Evolutionary conservation across 2,888 invertebrate genomes (phyloP).

Genomic region (Chironomus tentans): DNA sequence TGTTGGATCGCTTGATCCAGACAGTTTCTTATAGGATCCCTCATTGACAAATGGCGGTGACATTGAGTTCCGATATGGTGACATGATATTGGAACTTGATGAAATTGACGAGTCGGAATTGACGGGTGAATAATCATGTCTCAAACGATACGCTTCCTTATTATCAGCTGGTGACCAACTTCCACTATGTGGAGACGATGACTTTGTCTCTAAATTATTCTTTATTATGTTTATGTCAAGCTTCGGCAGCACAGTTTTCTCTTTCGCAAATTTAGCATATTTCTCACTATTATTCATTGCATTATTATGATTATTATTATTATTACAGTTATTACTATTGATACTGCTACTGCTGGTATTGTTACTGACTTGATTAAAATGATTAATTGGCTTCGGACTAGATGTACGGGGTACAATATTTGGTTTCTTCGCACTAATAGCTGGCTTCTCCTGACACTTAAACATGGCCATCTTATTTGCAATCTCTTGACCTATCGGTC

Average conservation of each 20-base stretch:
- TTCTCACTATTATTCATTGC: conserved; percentile 17
- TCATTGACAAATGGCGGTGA: conserved; percentile 1
- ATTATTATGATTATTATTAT: background rate
- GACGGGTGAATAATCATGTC: background rate
- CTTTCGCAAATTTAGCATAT: conserved; percentile 13
- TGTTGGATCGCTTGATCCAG: background rate
- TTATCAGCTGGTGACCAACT: conserved; percentile 16
- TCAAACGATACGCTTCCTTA: background rate
- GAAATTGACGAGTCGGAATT: conserved; percentile 15
- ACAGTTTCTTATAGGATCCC: background rate
- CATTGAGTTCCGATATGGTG: conserved; percentile 13
- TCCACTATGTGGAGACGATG: background rate
- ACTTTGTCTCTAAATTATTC: conserved; percentile 24
- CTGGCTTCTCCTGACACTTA: conserved; percentile 47
- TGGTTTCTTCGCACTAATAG: conserved; percentile 30
- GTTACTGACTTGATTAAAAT: conserved; percentile 26
- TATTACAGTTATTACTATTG: background rate
- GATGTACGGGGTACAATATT: conserved; percentile 30
- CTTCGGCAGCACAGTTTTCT: conserved; percentile 16
- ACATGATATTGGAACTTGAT: conserved; percentile 14
- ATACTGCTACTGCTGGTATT: background rate
- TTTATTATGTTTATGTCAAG: conserved; percentile 25
- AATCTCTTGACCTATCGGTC: conserved; percentile 49
- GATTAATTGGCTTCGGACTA: conserved; percentile 27
- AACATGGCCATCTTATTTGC: conserved; percentile 56